Base-by-base conservation (phyloP, 2,797 vertebrate genomes). In the Pseudochirops cupreus region DNA sequence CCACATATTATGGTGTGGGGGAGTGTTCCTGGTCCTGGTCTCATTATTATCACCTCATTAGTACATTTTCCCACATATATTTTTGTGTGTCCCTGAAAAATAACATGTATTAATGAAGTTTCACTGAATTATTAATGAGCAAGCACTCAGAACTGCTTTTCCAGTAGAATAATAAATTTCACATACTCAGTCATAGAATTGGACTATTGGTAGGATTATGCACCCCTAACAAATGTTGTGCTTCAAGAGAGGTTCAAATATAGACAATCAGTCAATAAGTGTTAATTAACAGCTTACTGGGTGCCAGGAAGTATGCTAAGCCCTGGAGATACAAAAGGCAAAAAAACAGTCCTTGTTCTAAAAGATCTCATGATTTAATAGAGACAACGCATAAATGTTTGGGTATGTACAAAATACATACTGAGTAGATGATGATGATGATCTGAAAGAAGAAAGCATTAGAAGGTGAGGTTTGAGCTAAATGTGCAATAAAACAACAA, bases 21-120 rank as follows among this genome's bases (percentile, higher is more conserved):
- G 3, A 33, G 7, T 56, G 90, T 56, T 74, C n/a, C 58, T 28
- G 12, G 33, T 46, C 82, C 50, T 95, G 5, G 12, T 67, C 55
- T n/a, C 91, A 91, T 53, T 91, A 7, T 29, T 53, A n/a, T 93
- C 67, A 91, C 53, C 50, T 91, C 16, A 33, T 93, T 57, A 56
- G 26, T 54, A 39, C 55, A 90, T 92, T 0, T 57, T 96, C 90
- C 94, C 56, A 87, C 59, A 94, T 94, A n/a, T 1, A 24, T 53
- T 95, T 56, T 95, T 97, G 96, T 94, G 53, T 94, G 95, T 95
- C 39, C 13, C 52, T 93, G 67, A 95, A 92, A 87, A 91, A 95
- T 58, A 92, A 92, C 90, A 91, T 90, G 58, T 26, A 9, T 87
- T 82, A 74, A 91, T 92, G 82, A 93, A 26, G 53, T 94, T 91